Base-by-base conservation (phyloP, 35 echinoderm and acorn worm genomes). In the Hemicentrotus pulcherrimus region DNA sequence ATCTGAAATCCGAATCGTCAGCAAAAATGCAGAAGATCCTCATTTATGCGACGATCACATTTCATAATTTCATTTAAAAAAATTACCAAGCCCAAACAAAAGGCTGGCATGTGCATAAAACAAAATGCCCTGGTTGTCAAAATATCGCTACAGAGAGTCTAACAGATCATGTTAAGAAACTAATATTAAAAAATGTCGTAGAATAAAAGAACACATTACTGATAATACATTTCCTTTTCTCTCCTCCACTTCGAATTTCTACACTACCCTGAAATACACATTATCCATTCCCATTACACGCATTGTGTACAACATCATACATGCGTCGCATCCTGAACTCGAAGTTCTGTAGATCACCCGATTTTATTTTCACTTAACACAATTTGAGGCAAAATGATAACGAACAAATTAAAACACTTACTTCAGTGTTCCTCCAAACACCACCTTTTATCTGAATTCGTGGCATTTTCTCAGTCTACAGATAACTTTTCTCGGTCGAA, bases 381-480 rank as follows among this genome's bases (percentile, higher is more conserved):
- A 78, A 28, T 78, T n/a, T 78, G 16, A 28, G 65, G 65, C 1
- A 28, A n/a, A 78, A 28, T 78, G 0, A 78, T 6, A 78, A 15
- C 6, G n/a, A 46, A 60, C 0, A 9, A 61, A 61, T 35, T 41
- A 41, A 88, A 92, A 61, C 59, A 94, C 47, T 94, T 48, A 99
- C 98, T 97, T 99, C 98, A 61, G 98, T 99, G 94, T 99, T 99
- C 48, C 98, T 95, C 98, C 98, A 99, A 31, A 99, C 98, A 32
- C 98, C 98, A 31, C 98, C 98, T 60, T 99, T 99, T 41, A 99
- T 99, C 89, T 97, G 96, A 41, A 99, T 99, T 41, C 98, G 98
- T 86, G 98, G 98, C 98, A 99, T 99, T 70, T 16, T 99, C 88
- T 6, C 46, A 6, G 32, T 90, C 88, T 55, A 55, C 50, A 55